phyloP scores from a whole-genome alignment of 2,888 invertebrate species.

The Melolontha melolontha region DNA sequence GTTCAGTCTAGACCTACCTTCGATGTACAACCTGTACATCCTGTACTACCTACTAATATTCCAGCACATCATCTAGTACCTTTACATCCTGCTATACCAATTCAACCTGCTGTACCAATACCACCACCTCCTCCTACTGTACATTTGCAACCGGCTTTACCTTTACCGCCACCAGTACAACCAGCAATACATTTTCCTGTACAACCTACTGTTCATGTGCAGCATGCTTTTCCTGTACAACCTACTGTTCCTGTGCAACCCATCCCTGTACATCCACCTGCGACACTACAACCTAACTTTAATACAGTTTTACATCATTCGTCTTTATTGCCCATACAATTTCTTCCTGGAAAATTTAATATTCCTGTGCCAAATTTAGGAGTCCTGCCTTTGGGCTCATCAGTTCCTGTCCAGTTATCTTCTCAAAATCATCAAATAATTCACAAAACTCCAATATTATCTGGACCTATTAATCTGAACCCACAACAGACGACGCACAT shows the following conservation, averaged over 20 bases:
- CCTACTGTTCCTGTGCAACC: constrained; percentile 7
- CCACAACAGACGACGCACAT: constrained; percentile 27
- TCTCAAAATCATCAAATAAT: constrained; percentile 25
- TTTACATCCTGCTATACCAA: constrained; percentile 9
- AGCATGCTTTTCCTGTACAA: neutral
- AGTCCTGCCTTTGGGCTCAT: constrained; percentile 40
- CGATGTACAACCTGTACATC: constrained; percentile 15
- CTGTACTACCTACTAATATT: constrained; percentile 5
- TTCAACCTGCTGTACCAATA: constrained; percentile 15
- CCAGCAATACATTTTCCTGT: constrained; percentile 7
- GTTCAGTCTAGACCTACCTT: constrained; percentile 27
- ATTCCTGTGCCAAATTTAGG: constrained; percentile 42
- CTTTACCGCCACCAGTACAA: constrained; percentile 12
- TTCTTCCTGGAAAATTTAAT: constrained; percentile 35
- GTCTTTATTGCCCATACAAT: constrained; percentile 36
- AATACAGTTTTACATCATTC: constrained; percentile 25
- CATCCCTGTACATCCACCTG: constrained; percentile 31
- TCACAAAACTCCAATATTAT: constrained; percentile 32
- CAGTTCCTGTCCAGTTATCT: constrained; percentile 39
- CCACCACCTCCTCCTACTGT: constrained; percentile 22
- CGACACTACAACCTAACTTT: constrained; percentile 19
- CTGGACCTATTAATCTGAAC: constrained; percentile 32
- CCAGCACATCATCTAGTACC: constrained; percentile 16
- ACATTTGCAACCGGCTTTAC: constrained; percentile 17
- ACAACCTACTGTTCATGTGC: neutral